Evolutionary conservation across 2,888 invertebrate genomes (phyloP).

Genomic region (Trichogramma dendrolimi): DNA sequence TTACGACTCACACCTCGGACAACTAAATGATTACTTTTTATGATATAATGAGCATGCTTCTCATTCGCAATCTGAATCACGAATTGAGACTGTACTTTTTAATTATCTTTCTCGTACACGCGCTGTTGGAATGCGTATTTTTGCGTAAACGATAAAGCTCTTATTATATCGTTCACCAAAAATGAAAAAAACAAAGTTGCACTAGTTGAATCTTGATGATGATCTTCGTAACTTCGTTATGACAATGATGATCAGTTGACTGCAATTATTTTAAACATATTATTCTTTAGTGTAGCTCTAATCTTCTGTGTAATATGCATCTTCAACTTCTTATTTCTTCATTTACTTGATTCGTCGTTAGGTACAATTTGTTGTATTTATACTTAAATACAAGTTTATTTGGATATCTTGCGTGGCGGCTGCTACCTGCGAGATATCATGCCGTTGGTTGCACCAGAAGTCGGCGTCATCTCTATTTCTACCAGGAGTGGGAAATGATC

Average conservation of each 20-base stretch:
- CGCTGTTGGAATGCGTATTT: no score
- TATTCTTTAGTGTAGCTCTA: neutral
- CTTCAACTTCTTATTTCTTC: constrained; percentile 31
- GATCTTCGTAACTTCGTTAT: neutral
- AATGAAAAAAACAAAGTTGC: no score
- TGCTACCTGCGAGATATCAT: constrained; percentile 83
- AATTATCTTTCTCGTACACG: no score
- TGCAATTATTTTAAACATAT: constrained; percentile 17
- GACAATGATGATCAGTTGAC: constrained; percentile 27
- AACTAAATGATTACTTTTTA: no score
- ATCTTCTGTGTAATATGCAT: constrained; percentile 8
- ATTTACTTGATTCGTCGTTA: constrained; percentile 5
- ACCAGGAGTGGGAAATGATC: constrained; percentile 91
- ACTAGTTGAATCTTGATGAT: no score
- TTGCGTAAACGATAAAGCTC: no score
- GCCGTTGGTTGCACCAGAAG: constrained; percentile 72
- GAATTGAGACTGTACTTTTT: no score
- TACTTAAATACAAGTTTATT: constrained; percentile 36
- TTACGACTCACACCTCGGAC: no score
- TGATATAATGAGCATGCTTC: no score
- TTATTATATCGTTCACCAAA: no score
- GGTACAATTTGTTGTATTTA: constrained; percentile 23
- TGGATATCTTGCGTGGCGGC: constrained; percentile 50
- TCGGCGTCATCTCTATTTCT: constrained; percentile 84
- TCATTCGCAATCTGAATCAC: no score